Evolutionary conservation across 2,113 vertebrate species (phyloP).

Genomic region (Notechis scutatus): DNA sequence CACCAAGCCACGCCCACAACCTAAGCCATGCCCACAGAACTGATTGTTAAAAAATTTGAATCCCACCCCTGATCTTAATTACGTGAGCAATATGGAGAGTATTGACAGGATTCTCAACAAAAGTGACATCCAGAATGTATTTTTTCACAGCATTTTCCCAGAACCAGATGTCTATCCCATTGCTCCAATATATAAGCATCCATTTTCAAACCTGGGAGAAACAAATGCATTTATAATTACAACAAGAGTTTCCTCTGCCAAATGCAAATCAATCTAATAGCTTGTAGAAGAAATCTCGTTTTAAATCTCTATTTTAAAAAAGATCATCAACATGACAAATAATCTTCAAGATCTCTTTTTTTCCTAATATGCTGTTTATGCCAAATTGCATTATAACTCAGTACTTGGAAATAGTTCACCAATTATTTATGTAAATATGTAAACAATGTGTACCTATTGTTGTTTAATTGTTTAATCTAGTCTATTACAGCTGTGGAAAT

Average conservation of each 20-base stretch:
- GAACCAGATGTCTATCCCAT: not conserved
- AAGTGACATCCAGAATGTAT: not conserved
- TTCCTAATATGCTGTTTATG: not conserved
- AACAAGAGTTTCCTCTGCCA: not conserved
- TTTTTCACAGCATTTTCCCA: not conserved
- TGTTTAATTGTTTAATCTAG: not conserved
- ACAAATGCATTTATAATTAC: not conserved
- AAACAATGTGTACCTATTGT: not conserved
- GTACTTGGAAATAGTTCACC: not conserved
- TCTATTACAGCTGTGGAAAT: not conserved
- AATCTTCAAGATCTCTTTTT: not conserved
- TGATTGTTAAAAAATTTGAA: too few species aligned
- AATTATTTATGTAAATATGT: not conserved
- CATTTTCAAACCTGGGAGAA: not conserved
- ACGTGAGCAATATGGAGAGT: not conserved
- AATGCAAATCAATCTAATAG: not conserved
- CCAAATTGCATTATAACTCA: not conserved
- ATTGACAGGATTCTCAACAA: not conserved
- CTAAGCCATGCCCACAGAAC: too few species aligned
- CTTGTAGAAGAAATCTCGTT: not conserved
- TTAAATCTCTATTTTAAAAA: conserved; percentile 3
- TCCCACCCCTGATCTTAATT: too few species aligned
- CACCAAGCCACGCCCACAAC: too few species aligned
- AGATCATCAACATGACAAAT: not conserved
- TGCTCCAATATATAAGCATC: not conserved